Base-by-base conservation (phyloP, 1,140 invertebrate species). In the Dolichoris vasculosae region DNA sequence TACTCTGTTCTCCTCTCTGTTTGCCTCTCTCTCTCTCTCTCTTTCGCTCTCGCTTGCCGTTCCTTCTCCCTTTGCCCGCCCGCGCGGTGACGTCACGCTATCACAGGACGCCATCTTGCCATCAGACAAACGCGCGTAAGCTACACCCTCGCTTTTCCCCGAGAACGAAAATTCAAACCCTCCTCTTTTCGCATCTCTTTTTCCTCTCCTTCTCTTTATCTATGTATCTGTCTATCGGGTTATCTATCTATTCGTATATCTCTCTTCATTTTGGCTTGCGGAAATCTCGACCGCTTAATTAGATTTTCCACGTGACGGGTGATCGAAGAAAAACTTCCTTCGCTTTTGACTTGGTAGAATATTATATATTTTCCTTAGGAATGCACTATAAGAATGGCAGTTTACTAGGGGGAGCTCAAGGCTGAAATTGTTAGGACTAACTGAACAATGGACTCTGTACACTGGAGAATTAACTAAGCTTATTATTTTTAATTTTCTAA, bases 91-190 rank as follows among this genome's bases (percentile, higher is more conserved):
- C 92, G 92, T 93, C 92, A 73, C 69, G 91, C 92, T 93, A 93
- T 93, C 93, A 89, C 91, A 87, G 91, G 91, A 93, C 92, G 92
- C 93, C 93, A 93, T 93, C 93, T 93, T 93, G 93, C 92, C 90
- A 93, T 93, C 93, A 93, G 91, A 93, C 92, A 92, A 93, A 91
- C 90, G 89, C 90, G 90, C 91, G 90, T 90, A 48, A 73, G 67
- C 78, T 75, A 75, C 69, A 30, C 48, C 48, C 48, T 55, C 46
- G 17, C 32, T 48, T 69, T 17, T n/a, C 0, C 6, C 64, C 20
- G 43, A 55, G 48, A 69, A 83, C 86, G 82, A 86, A 87, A 71
- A 69, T 71, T 82, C 40, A 67, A 73, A 43, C 40, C 69, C 69
- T 73, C 69, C 40, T 43, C 73, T 1, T 35, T 13, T 15, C 38